phyloP scores from a whole-genome alignment of 2,888 invertebrate species.

The Dusona sp. region DNA sequence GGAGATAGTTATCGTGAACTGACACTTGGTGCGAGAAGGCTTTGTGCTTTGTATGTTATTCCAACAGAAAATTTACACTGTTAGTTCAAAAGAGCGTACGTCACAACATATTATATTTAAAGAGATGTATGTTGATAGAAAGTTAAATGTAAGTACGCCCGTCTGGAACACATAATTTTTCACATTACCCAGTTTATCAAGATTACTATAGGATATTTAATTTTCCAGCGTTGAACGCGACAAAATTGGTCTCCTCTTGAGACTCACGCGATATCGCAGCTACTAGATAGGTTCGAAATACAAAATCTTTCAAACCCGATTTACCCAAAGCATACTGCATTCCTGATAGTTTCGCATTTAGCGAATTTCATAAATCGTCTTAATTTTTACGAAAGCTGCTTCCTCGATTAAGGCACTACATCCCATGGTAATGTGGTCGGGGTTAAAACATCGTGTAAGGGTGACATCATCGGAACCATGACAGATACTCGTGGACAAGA shows the following conservation, averaged over 20 bases:
- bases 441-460: conserved; percentile 1
- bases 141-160: neutral
- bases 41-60: neutral
- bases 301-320: neutral
- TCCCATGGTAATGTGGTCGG: conserved; percentile 2
- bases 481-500: conserved; percentile 19
- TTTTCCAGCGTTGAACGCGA: conserved; percentile 10
- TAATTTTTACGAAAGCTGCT: conserved; percentile 64
- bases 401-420: neutral
- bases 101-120: neutral
- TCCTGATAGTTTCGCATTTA: conserved; percentile 68
- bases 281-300: neutral
- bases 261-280: conserved; percentile 4
- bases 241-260: conserved; percentile 51
- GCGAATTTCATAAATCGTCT: conserved; percentile 77
- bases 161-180: neutral
- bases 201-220: neutral
- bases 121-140: neutral
- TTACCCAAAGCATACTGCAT: neutral
- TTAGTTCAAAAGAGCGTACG: neutral
- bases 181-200: neutral
- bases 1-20: neutral
- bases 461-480: conserved; percentile 25
- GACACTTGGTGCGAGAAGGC: neutral
- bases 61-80: neutral